Percentiles rank a stretch among this genome's conserved stretches.
These are phyloP conservation scores for Heterodera filipjevi DNA, from an alignment of 2,888 invertebrate species.

Conservation along the genomic window DNA sequence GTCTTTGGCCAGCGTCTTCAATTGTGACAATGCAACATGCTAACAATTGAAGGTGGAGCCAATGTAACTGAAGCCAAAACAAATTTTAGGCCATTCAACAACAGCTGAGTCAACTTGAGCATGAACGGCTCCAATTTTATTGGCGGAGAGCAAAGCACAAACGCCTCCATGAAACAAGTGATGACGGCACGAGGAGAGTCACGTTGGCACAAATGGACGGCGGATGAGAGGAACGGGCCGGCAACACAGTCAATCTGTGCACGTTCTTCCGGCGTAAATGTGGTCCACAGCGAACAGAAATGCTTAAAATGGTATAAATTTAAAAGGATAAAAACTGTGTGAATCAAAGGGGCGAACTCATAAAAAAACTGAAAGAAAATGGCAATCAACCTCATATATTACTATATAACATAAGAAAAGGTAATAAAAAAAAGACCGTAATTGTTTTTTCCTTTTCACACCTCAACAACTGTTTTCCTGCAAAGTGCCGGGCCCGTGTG, in stretches of 20 bases:
- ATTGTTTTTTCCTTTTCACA: too few relatives aligned
- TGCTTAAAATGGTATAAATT: constrained; percentile 18
- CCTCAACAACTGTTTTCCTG: constrained; percentile 31
- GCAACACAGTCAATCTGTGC: constrained; percentile 16
- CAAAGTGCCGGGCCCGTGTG: constrained; percentile 28
- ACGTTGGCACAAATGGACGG: constrained; percentile 69
- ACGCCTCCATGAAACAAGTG: constrained; percentile 87
- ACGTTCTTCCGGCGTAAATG: constrained; percentile 33
- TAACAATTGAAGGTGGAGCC: constrained; percentile 94
- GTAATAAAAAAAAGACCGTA: too few relatives aligned
- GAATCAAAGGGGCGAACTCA: too few relatives aligned
- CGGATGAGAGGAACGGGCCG: constrained; percentile 36
- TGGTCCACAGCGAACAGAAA: constrained; percentile 36
- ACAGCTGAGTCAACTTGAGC: constrained; percentile 66
- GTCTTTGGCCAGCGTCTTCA: constrained; percentile 74
- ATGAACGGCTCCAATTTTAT: constrained; percentile 82
- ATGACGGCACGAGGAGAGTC: constrained; percentile 86
- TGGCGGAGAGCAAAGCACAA: constrained; percentile 83
- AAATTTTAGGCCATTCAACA: constrained; percentile 19
- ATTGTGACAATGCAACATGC: constrained; percentile 87
- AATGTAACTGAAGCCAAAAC: constrained; percentile 76
- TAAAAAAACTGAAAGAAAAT: too few relatives aligned
- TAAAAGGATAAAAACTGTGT: not conserved
- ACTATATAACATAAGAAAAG: too few relatives aligned
- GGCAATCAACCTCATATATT: too few relatives aligned